These are phyloP conservation scores for Dryomyza anilis DNA, from an alignment of 2,888 invertebrate genomes.

Conservation along the genomic window DNA sequence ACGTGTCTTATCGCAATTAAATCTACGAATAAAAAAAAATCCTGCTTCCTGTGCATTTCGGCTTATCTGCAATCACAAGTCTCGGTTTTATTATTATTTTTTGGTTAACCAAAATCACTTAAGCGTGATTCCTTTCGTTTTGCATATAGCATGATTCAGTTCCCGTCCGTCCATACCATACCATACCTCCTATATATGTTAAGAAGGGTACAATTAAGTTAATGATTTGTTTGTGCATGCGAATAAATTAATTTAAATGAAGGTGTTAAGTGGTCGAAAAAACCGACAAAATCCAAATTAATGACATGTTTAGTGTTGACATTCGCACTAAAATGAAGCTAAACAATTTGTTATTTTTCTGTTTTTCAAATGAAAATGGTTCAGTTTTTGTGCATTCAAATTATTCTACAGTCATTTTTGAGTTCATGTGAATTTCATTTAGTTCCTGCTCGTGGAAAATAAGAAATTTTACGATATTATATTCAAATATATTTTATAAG, in stretches of 20 bases:
- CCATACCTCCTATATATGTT: not conserved
- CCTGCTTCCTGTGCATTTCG: not conserved
- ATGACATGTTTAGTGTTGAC: slow-evolving; percentile 5
- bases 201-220: slow-evolving; percentile 9
- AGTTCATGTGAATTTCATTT: not conserved
- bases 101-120: slow-evolving; percentile 15
- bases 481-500: no score
- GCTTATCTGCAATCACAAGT: not conserved
- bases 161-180: not conserved
- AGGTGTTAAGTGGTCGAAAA: slow-evolving; percentile 42
- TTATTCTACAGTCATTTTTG: not conserved
- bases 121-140: slow-evolving; percentile 27
- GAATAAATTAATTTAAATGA: slow-evolving; percentile 57
- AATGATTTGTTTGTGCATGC: slow-evolving; percentile 43
- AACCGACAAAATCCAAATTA: not conserved
- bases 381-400: not conserved
- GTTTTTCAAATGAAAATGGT: not conserved
- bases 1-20: slow-evolving; percentile 27
- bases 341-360: not conserved
- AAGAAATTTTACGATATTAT: not conserved
- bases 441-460: not conserved
- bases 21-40: slow-evolving; percentile 1
- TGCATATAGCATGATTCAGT: not conserved
- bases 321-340: not conserved
- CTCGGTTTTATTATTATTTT: not conserved